Percentiles rank a stretch among this genome's conserved stretches.
Evolutionary conservation across 92 coral and sea anemone species (phyloP).

Genomic region (Pocillopora meandrina): DNA sequence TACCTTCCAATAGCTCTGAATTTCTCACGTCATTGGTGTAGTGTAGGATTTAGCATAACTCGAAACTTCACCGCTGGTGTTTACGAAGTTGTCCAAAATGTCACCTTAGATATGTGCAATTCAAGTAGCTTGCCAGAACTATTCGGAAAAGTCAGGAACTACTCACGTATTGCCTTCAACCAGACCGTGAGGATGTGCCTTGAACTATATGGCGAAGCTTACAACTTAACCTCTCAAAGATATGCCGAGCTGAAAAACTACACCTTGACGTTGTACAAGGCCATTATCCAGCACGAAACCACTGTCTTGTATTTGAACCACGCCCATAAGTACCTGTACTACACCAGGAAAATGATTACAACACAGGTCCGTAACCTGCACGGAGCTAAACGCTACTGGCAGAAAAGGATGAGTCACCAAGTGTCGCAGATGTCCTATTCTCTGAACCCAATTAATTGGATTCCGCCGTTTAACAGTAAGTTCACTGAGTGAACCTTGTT

Average conservation of each 20-base stretch:
- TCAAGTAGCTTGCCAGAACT: constrained; percentile 59
- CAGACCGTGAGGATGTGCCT: constrained; percentile 59
- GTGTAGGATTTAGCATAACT: constrained; percentile 46
- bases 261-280: constrained; percentile 54
- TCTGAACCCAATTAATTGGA: constrained; percentile 84
- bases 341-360: constrained; percentile 65
- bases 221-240: constrained; percentile 42
- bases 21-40: constrained; percentile 56
- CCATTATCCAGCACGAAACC: constrained; percentile 53
- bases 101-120: constrained; percentile 66
- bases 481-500: not conserved
- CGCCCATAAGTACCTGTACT: constrained; percentile 61
- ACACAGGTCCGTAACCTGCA: constrained; percentile 66
- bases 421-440: constrained; percentile 54
- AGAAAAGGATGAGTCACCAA: constrained; percentile 64
- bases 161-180: constrained; percentile 51
- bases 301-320: constrained; percentile 57
- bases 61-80: constrained; percentile 67
- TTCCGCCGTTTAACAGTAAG: constrained; percentile 98
- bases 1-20: constrained; percentile 62
- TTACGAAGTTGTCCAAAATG: constrained; percentile 46
- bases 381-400: constrained; percentile 65
- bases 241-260: constrained; percentile 57
- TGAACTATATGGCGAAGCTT: constrained; percentile 53
- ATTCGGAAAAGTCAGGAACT: constrained; percentile 51